Base-by-base conservation (phyloP, 2,113 vertebrate genomes). In the Fukomys damarensis region DNA sequence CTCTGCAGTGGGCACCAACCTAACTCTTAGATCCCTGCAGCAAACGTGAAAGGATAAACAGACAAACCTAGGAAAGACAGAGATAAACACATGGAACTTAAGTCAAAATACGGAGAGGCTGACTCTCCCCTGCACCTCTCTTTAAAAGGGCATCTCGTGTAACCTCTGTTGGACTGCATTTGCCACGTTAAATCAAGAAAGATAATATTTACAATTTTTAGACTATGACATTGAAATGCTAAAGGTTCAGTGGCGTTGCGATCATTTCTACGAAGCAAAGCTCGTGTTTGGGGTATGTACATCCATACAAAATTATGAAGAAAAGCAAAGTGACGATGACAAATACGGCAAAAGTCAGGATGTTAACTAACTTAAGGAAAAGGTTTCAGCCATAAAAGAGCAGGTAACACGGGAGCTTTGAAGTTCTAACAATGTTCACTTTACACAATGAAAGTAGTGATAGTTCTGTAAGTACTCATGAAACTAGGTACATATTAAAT, bases 111-210 rank as follows among this genome's bases (percentile, higher is more conserved):
- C 28, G 19, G 56, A 61, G 38, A 41, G 43, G 28, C 12, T 83
- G 38, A 9, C 32, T 65, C 86, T n/a, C 26, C 52, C 7, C 56
- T 80, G 4, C 41, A 7, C 12, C 68, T 85, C 87, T 72, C 56
- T 20, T 17, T 66, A 66, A 46, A 46, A 76, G 46, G 26, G 12
- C 46, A 7, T 77, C 74, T 65, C 43, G 86, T 14, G 52, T 12
- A 76, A 91, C 22, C 61, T 65, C 68, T 86, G 26, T 63, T 93
- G 61, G 16, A 70, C 3, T 43, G 46, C 54, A 83, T 88, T 56
- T 77, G 16, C 24, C 89, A 76, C 26, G 3, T 46, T 93, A 92
- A 94, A 80, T 70, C 12, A 83, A 32, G 12, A 86, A 94, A 97
- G 10, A 26, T 26, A 93, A 59, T 11, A 94, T 2, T 46, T 9